Base-by-base conservation (phyloP, 2,797 vertebrate species). In the Microctenopoma stevenorrisi region DNA sequence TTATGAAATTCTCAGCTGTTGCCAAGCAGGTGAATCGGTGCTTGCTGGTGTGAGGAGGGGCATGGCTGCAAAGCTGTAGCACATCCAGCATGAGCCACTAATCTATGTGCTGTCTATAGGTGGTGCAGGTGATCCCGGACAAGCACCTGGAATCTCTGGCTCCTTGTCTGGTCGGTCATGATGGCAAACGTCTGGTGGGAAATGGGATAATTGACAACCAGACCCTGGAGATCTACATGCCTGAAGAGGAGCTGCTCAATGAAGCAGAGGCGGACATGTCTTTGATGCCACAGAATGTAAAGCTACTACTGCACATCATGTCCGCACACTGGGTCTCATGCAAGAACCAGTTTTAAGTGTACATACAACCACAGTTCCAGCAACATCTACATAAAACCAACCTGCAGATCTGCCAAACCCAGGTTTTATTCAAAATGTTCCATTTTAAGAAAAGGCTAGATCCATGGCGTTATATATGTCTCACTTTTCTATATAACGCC, bases 1-100 rank as follows among this genome's bases (percentile, higher is more conserved):
- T 97, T 0, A 95, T 98, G 96, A 97, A 96, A 57, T 98, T 98
- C 88, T 96, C 96, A 53, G 96, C 96, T 25, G 67, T 96, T 30
- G 96, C 96, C 74, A 96, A 95, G 79, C 94, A 96, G 94, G 96
- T 96, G 26, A 55, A 78, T 60, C 28, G 47, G n/a, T 3, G 7
- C 12, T 9, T 4, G 10, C 16, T 2, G 5, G 1, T 9, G 3
- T 5, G 7, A 37, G 26, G 16, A n/a, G 9, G n/a, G 9, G 47
- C 43, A 10, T 8, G 9, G 7, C 1, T 2, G 7, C 33, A 16
- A 11, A 65, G 2, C 3, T 37, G 25, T n/a, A 14, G 33, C 18
- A 18, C 43, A 12, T 30, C n/a, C 18, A 40, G 11, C 1, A 5
- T 15, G 28, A 7, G 3, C 3, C 38, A 15, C 43, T 68, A 3